Evolutionary conservation across 2,113 vertebrate species (phyloP), one percentile per base, ranked within the genome.

Genomic region (Nibea albiflora): DNA sequence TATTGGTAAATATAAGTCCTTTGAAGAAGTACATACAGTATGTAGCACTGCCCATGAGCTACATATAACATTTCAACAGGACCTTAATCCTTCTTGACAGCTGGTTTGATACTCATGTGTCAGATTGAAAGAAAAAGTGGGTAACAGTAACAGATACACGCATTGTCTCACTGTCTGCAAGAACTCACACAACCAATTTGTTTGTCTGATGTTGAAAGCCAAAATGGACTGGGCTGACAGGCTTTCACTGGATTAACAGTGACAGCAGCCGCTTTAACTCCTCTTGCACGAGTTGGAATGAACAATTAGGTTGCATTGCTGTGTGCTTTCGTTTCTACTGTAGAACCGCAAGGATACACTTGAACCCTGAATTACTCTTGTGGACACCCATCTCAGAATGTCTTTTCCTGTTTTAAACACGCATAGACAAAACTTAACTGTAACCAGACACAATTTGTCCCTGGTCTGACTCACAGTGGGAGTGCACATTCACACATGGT

Each of bases 211-310:
- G 76, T 47, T 81, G 87, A 81, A 78, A 82, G 85, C 53, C 54
- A 68, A 77, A 83, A 82, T 65, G 65, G 80, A 75, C 65, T n/a
- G 12, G n/a, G 64, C 58, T 54, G 76, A 83, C 78, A 78, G 75
- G 49, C 81, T 70, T 82, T 80, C 20, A 66, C 57, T n/a, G 72
- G 75, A 82, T 89, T 84, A 88, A 75, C 83, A 69, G 31, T 76
- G 78, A 88, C 84, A 88, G 76, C 78, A 83, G 78, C 63, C 35
- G n/a, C 75, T 84, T 74, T 76, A 76, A 61, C 63, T 85, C 67
- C 42, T 46, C 67, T 65, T 80, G 46, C 78, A 63, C 65, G 7
- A 76, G 69, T 80, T 31, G 9, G 63, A 86, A 83, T 73, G 66
- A 84, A 89, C 72, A 82, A 76, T 82, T 56, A 78, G 67, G 69